These are phyloP conservation scores for Rhagoletis zephyria DNA, from an alignment of 1,140 invertebrate species.

Conservation along the genomic window DNA sequence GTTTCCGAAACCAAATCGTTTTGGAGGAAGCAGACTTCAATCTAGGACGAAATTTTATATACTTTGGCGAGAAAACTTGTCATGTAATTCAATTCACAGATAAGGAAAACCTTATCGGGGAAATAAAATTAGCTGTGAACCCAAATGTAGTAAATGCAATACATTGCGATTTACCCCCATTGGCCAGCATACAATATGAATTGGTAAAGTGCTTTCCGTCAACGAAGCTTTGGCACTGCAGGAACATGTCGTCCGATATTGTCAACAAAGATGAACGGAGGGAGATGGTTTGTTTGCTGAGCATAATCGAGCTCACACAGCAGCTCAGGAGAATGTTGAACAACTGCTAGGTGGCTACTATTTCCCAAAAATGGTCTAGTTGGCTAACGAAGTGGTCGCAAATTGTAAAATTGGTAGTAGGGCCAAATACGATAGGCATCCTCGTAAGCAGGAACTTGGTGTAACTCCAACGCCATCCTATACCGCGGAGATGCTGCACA, in stretches of 20 bases:
- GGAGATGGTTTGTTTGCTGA: neutral
- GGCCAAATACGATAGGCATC: neutral
- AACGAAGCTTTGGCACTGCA: slow-evolving; percentile 33
- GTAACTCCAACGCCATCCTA: neutral
- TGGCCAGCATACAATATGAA: slow-evolving; percentile 7
- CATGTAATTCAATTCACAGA: too few relatives aligned
- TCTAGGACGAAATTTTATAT: neutral
- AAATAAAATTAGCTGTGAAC: too few relatives aligned
- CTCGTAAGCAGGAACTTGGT: neutral
- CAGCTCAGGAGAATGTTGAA: neutral
- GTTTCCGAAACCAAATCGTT: slow-evolving; percentile 56
- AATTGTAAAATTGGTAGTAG: neutral
- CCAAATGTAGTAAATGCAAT: too few relatives aligned
- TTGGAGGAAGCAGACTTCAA: neutral
- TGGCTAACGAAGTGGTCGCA: neutral
- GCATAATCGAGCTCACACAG: neutral
- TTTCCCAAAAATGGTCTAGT: neutral
- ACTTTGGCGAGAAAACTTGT: too few relatives aligned
- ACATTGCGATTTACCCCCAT: neutral
- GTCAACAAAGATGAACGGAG: neutral
- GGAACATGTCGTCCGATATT: neutral
- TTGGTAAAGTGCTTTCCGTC: slow-evolving; percentile 5
- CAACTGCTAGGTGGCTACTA: neutral
- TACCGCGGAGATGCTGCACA: neutral
- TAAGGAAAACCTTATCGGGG: too few relatives aligned